Conservation (phyloP, 2,888 invertebrate species). For the Limenitis arthemis region DNA sequence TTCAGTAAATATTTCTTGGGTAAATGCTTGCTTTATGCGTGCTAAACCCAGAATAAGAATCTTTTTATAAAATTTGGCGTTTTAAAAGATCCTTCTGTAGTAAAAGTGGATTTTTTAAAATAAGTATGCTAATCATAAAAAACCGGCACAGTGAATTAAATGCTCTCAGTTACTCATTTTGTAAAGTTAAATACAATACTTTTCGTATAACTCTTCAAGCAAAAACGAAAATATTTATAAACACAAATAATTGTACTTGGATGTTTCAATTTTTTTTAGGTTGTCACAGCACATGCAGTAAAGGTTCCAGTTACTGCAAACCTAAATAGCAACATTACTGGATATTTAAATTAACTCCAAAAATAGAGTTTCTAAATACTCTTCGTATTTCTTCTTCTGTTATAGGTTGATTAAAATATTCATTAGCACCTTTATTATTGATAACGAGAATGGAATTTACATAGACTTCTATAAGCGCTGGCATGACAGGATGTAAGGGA, state of each 20-base stretch:
- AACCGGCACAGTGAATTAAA: too few relatives aligned
- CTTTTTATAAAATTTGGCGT: too few relatives aligned
- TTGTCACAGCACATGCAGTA: constrained; percentile 95
- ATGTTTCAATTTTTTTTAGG: constrained; percentile 49
- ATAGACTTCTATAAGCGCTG: constrained; percentile 94
- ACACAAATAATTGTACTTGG: background rate
- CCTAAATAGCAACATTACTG: constrained; percentile 89
- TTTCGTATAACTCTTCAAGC: too few relatives aligned
- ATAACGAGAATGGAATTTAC: constrained; percentile 90
- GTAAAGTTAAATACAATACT: too few relatives aligned
- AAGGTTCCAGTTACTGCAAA: constrained; percentile 94
- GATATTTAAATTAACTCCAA: constrained; percentile 87
- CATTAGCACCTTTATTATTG: constrained; percentile 75
- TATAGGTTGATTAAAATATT: constrained; percentile 93
- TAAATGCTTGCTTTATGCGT: constrained; percentile 93
- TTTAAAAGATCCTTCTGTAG: too few relatives aligned
- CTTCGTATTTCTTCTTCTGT: constrained; percentile 90
- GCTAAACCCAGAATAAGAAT: constrained; percentile 74
- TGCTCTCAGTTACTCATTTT: too few relatives aligned
- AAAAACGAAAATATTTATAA: too few relatives aligned
- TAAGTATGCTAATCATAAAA: too few relatives aligned
- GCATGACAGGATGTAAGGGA: constrained; percentile 95
- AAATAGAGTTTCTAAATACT: constrained; percentile 85
- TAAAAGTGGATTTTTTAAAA: too few relatives aligned
- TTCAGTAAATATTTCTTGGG: constrained; percentile 97